These are phyloP conservation scores for Drosophila eohydei DNA, from an alignment of 2,888 invertebrate species.

Conservation along the genomic window DNA sequence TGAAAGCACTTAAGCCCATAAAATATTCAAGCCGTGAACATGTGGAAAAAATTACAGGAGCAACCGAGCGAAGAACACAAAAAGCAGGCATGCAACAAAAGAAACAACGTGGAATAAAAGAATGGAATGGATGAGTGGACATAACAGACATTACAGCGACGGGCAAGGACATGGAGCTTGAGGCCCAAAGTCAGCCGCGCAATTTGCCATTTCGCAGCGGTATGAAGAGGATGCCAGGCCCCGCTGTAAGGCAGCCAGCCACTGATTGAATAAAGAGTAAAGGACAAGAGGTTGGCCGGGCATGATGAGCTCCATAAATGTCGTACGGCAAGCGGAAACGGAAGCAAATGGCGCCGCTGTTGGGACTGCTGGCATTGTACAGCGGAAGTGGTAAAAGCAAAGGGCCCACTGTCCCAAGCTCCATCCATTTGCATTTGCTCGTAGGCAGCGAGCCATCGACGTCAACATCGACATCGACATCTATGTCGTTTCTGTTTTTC, in stretches of 20 bases:
- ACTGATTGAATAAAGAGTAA: constrained; percentile 76
- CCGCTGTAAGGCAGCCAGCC: constrained; percentile 49
- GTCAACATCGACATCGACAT: constrained; percentile 24
- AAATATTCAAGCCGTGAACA: constrained; percentile 78
- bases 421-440: constrained; percentile 62
- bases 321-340: constrained; percentile 63
- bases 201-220: constrained; percentile 63
- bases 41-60: constrained; percentile 76
- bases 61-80: constrained; percentile 49
- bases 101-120: constrained; percentile 33
- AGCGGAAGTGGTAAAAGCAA: constrained; percentile 70
- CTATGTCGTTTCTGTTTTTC: constrained; percentile 25
- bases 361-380: constrained; percentile 57
- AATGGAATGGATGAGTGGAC: constrained; percentile 59
- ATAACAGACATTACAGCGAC: constrained; percentile 50
- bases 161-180: constrained; percentile 27
- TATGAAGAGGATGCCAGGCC: constrained; percentile 10
- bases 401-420: constrained; percentile 38
- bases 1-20: constrained; percentile 80
- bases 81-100: constrained; percentile 49
- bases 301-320: constrained; percentile 70
- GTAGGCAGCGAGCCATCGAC: constrained; percentile 22
- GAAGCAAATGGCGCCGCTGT: constrained; percentile 68
- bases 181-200: constrained; percentile 40
- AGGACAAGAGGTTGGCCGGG: constrained; percentile 63